phyloP scores from a whole-genome alignment of 2,113 vertebrate species.

The Suncus etruscus region DNA sequence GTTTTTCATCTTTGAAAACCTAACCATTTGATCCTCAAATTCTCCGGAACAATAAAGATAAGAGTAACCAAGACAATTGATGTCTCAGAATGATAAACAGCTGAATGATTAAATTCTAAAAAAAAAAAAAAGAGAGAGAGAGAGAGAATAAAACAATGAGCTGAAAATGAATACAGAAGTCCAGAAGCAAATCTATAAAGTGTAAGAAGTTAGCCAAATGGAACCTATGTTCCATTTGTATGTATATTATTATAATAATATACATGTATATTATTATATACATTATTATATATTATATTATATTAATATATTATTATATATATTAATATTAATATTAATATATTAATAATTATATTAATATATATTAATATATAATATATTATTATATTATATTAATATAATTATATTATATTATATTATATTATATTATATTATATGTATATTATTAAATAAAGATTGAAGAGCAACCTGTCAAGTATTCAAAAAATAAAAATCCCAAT shows the following conservation, averaged over 20 bases:
- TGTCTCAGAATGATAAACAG: not conserved
- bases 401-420: no score
- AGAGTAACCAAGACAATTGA: not conserved
- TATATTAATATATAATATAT: no score
- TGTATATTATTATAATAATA: not conserved
- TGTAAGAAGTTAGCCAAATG: not conserved
- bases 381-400: no score
- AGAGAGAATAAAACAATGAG: not conserved
- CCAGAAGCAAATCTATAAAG: slow-evolving; percentile 14
- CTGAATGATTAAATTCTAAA: not conserved
- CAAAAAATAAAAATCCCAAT: slow-evolving; percentile 36
- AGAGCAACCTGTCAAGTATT: not conserved
- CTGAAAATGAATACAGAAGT: not conserved
- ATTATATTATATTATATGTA: no score
- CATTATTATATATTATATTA: no score
- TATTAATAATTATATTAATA: no score
- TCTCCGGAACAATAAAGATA: not conserved
- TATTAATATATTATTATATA: no score
- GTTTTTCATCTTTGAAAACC: not conserved
- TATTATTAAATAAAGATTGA: not conserved
- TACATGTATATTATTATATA: not conserved
- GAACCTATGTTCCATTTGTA: no score
- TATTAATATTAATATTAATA: no score
- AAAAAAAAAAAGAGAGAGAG: no score
- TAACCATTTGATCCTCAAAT: not conserved